Base-by-base conservation (phyloP, 2,797 vertebrate species). In the Selene dorsalis region DNA sequence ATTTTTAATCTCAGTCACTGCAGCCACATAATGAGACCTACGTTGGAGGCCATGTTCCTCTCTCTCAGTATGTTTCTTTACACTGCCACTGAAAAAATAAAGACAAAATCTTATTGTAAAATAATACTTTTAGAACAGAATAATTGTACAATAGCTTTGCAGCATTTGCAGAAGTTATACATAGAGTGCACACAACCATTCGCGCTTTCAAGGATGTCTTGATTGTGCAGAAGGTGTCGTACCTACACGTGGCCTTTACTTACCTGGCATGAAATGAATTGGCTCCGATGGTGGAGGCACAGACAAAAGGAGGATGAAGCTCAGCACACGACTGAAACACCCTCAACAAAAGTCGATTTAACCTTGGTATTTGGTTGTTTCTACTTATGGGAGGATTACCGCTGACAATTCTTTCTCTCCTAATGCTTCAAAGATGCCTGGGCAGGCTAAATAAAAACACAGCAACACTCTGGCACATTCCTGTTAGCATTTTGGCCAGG, bases 371-470 rank as follows among this genome's bases (percentile, higher is more conserved):
- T 28, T 57, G 9, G 22, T 70, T 56, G 26, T 64, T 72, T 73
- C 14, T 16, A 26, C 41, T 57, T n/a, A 39, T 43, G 32, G 58
- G 8, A 32, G 22, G 41, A 43, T 4, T 55, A 55, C 16, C 28
- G 24, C 24, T 55, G 52, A 55, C 24, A 17, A 16, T 55, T 55
- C 24, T 8, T 17, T 28, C 22, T 28, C 24, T 28, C 17, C 2
- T 57, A 17, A 47, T 61, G 50, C 22, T 68, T 82, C 24, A 50
- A 43, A 56, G n/a, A 61, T 59, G 56, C 22, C 43, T 9, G 26
- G 32, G 24, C 16, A 8, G 30, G 26, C 43, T 69, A 75, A 84
- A 56, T 53, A 75, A 66, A 48, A 65, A 53, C 41, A 73, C 30
- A 57, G 70, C 13, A 58, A 50, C 32, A 59, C 11, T 28, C 24